A percentile compares a stretch with the other conserved stretches of the same genome.
Conservation (phyloP, 2,113 vertebrate genomes). For the Psettodes erumei region DNA sequence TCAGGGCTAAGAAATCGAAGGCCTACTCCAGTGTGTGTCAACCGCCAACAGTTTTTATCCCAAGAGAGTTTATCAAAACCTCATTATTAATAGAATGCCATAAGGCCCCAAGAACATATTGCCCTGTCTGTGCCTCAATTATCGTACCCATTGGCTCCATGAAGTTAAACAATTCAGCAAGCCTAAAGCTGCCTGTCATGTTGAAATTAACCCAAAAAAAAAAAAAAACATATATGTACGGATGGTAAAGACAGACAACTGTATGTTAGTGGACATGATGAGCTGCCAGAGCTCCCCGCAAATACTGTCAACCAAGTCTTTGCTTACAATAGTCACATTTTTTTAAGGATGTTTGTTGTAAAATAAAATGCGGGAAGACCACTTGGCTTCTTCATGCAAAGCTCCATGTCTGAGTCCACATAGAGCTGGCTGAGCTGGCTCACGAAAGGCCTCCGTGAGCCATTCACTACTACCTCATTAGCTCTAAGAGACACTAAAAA, state of each 20-base stretch:
- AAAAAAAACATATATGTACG: conserved; percentile 23
- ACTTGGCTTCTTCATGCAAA: conserved; percentile 11
- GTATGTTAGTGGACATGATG: conserved; percentile 29
- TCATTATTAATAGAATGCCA: conserved; percentile 68
- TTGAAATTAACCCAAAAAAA: conserved; percentile 51
- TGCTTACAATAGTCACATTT: conserved; percentile 31
- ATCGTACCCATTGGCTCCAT: conserved; percentile 61
- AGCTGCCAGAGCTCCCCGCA: conserved; percentile 15
- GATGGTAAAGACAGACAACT: conserved; percentile 31
- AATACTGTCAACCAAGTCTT: conserved; percentile 32
- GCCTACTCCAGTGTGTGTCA: neutral
- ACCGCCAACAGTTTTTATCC: conserved; percentile 28
- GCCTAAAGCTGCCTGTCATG: conserved; percentile 58
- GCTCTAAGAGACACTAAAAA: conserved; percentile 44
- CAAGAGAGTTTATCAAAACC: conserved; percentile 40
- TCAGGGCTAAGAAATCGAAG: neutral
- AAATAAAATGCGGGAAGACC: conserved; percentile 42
- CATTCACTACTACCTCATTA: conserved; percentile 50
- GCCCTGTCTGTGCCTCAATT: conserved; percentile 51
- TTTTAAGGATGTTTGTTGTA: conserved; percentile 29
- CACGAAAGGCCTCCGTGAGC: conserved; percentile 43
- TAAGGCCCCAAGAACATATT: conserved; percentile 59
- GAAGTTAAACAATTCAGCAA: conserved; percentile 75
- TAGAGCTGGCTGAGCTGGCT: conserved; percentile 40
- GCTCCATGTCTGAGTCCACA: conserved; percentile 31